Evolutionary conservation across 2,113 vertebrate genomes (phyloP).

Genomic region (Megaleporinus macrocephalus): DNA sequence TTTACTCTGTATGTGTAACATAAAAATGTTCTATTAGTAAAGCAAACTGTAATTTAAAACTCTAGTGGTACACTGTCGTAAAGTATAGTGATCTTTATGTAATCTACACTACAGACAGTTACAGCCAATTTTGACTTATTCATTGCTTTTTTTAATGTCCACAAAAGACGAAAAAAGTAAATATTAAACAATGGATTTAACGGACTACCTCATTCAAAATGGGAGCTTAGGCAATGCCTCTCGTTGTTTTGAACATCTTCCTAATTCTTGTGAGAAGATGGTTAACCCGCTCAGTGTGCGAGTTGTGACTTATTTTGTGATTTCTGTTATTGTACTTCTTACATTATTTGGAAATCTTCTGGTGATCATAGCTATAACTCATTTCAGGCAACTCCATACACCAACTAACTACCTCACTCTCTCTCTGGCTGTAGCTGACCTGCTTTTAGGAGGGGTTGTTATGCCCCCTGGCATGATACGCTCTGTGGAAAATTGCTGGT

Average conservation of each 20-base stretch:
- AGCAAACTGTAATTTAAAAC: no score
- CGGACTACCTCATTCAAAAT: not conserved
- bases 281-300: constrained; percentile 68
- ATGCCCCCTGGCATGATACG: constrained; percentile 85
- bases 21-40: no score
- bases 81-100: no score
- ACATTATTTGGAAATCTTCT: constrained; percentile 80
- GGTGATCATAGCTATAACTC: constrained; percentile 80
- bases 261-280: constrained; percentile 75
- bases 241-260: constrained; percentile 71
- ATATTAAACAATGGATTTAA: constrained; percentile 23
- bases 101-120: no score
- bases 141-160: not conserved
- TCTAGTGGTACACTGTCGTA: no score
- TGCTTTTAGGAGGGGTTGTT: constrained; percentile 78
- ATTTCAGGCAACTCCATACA: constrained; percentile 82
- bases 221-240: not conserved
- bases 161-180: not conserved
- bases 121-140: not conserved
- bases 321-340: constrained; percentile 72
- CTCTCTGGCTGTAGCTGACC: constrained; percentile 81
- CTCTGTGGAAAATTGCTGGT: constrained; percentile 81
- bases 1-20: no score
- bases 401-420: constrained; percentile 84
- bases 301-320: constrained; percentile 73